These are phyloP conservation scores for Caenorhabditis plicata DNA, from an alignment of 2,888 invertebrate species.

Conservation along the genomic window DNA sequence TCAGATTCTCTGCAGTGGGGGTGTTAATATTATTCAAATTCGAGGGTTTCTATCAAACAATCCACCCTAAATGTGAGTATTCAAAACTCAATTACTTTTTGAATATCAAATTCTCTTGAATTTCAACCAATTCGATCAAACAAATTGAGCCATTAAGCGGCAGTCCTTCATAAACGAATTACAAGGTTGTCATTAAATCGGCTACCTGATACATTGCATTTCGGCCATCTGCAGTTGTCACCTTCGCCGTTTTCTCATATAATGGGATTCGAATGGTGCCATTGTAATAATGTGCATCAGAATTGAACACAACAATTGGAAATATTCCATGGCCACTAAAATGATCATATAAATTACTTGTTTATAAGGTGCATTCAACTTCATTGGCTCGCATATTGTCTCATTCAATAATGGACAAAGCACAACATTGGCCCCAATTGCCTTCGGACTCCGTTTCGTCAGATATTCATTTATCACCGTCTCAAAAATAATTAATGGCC, in stretches of 20 bases:
- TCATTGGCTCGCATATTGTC: slow-evolving; percentile 46
- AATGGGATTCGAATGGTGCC: slow-evolving; percentile 18
- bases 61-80: no score
- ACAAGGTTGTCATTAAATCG: no score
- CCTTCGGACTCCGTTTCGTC: slow-evolving; percentile 4
- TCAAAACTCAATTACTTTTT: no score
- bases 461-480: slow-evolving; percentile 1
- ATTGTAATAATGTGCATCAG: slow-evolving; percentile 14
- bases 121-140: no score
- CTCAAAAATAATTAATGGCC: slow-evolving; percentile 3
- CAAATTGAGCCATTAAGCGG: no score
- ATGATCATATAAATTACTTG: background rate
- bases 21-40: no score
- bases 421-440: slow-evolving; percentile 14
- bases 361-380: background rate
- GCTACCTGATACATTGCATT: no score
- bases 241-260: slow-evolving; percentile 20
- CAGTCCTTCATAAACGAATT: no score
- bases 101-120: no score
- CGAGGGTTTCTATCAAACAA: no score
- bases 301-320: slow-evolving; percentile 54
- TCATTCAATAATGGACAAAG: slow-evolving; percentile 59
- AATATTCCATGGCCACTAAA: slow-evolving; percentile 33
- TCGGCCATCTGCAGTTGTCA: slow-evolving; percentile 31
- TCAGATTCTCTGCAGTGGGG: no score